A percentile compares a stretch with the other conserved stretches of the same genome.
Conservation (phyloP, 2,888 invertebrate genomes). For the Clivina fossor region DNA sequence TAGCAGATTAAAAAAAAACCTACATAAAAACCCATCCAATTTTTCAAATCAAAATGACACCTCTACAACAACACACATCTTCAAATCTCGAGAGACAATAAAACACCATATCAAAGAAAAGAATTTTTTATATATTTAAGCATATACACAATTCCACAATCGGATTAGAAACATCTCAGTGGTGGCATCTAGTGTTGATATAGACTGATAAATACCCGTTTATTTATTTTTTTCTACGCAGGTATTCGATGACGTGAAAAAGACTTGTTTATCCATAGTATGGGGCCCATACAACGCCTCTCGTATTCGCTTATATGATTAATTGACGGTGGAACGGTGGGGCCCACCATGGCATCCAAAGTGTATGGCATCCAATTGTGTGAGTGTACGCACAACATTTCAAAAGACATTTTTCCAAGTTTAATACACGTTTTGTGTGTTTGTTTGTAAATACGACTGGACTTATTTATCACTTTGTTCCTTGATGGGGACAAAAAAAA, state of each 20-base stretch:
- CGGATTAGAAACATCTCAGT: conserved; percentile 35
- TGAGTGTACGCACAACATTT: conserved; percentile 24
- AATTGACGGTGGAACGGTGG: conserved; percentile 51
- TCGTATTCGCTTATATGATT: too few species aligned
- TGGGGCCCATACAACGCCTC: conserved; percentile 47
- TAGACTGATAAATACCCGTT: conserved; percentile 55
- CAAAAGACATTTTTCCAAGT: conserved; percentile 31
- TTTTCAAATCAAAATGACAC: too few species aligned
- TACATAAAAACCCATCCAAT: too few species aligned
- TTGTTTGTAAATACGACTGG: not conserved
- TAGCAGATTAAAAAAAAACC: too few species aligned
- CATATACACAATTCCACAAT: too few species aligned
- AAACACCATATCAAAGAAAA: too few species aligned
- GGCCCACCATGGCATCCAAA: conserved; percentile 34
- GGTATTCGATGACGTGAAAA: conserved; percentile 58
- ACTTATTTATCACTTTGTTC: too few species aligned
- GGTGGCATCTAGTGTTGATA: conserved; percentile 54
- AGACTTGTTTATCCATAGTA: conserved; percentile 58
- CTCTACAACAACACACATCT: too few species aligned
- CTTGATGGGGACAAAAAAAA: too few species aligned
- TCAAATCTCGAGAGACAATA: too few species aligned
- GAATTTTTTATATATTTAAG: too few species aligned
- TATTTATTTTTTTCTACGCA: too few species aligned
- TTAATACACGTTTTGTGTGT: conserved; percentile 12
- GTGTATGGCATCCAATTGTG: not conserved